phyloP scores from a whole-genome alignment of 2,113 vertebrate genomes.

The Cyprinus carpio region DNA sequence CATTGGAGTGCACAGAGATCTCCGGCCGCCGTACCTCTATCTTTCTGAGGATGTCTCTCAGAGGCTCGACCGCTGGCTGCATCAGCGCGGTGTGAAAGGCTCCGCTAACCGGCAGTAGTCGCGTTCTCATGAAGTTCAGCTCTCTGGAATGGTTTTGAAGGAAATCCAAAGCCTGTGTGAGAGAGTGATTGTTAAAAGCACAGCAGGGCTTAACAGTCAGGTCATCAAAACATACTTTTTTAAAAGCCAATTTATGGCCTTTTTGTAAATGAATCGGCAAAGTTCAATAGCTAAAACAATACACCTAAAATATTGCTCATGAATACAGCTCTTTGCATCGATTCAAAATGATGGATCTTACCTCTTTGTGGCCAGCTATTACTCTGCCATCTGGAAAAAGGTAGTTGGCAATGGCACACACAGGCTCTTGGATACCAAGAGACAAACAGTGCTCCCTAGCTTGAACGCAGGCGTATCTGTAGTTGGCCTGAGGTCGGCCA shows the following conservation, averaged over 20 bases:
- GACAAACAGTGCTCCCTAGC: slow-evolving; percentile 85
- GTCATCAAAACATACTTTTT: not conserved
- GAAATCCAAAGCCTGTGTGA: slow-evolving; percentile 84
- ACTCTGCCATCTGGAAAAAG: slow-evolving; percentile 92
- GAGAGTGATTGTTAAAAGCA: not conserved
- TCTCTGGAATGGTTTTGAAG: slow-evolving; percentile 82
- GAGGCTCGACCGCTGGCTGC: slow-evolving; percentile 78
- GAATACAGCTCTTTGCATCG: not conserved
- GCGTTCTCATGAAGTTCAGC: slow-evolving; percentile 78
- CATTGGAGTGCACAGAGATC: slow-evolving; percentile 87
- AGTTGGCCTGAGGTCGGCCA: slow-evolving; percentile 78
- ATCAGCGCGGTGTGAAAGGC: slow-evolving; percentile 93
- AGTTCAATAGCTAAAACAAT: too few species aligned
- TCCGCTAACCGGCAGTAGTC: slow-evolving; percentile 85
- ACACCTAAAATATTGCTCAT: not conserved
- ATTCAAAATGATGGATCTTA: slow-evolving; percentile 55
- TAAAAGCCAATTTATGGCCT: not conserved
- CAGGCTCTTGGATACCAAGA: slow-evolving; percentile 79
- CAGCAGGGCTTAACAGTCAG: not conserved
- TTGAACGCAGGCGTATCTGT: slow-evolving; percentile 81
- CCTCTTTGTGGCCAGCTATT: slow-evolving; percentile 90
- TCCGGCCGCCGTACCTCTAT: slow-evolving; percentile 80
- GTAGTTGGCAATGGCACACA: slow-evolving; percentile 89
- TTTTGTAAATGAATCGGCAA: not conserved
- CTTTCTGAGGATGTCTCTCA: slow-evolving; percentile 77